A percentile compares a stretch with the other conserved stretches of the same genome.
Evolutionary conservation across 2,113 vertebrate genomes (phyloP).

Genomic region (Polypterus bichir): DNA sequence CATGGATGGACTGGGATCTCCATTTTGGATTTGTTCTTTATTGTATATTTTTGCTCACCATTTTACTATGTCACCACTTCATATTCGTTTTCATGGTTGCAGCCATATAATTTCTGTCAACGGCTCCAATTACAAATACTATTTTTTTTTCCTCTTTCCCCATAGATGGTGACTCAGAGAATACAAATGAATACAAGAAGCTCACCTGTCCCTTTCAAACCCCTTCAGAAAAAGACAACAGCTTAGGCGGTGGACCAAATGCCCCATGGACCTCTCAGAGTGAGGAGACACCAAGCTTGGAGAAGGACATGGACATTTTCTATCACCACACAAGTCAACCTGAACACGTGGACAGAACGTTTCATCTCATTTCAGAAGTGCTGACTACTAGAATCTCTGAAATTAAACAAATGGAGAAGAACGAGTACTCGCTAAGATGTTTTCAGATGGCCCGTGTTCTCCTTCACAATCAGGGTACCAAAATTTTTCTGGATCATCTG

Average conservation of each 20-base stretch:
- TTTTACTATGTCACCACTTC: no score
- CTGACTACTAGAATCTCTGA: conserved; percentile 41
- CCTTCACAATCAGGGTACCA: conserved; percentile 40
- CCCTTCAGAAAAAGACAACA: not conserved
- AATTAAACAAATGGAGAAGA: conserved; percentile 23
- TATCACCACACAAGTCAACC: not conserved
- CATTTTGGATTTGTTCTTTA: no score
- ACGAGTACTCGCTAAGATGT: conserved; percentile 27
- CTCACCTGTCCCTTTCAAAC: no score
- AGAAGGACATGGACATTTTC: not conserved
- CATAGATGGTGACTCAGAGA: no score
- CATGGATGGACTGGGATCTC: no score
- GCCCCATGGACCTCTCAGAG: not conserved
- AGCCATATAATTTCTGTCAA: no score
- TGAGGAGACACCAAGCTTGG: not conserved
- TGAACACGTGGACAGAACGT: not conserved
- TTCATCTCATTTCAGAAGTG: conserved; percentile 12
- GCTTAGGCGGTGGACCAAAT: not conserved
- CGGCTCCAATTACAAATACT: no score
- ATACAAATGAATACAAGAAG: no score
- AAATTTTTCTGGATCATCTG: conserved; percentile 33
- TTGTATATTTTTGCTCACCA: no score
- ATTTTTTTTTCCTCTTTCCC: no score
- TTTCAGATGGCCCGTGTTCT: conserved; percentile 50
- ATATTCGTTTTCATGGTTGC: no score